Conservation (phyloP, 1,140 invertebrate genomes). For the Sarcophaga bullata region DNA sequence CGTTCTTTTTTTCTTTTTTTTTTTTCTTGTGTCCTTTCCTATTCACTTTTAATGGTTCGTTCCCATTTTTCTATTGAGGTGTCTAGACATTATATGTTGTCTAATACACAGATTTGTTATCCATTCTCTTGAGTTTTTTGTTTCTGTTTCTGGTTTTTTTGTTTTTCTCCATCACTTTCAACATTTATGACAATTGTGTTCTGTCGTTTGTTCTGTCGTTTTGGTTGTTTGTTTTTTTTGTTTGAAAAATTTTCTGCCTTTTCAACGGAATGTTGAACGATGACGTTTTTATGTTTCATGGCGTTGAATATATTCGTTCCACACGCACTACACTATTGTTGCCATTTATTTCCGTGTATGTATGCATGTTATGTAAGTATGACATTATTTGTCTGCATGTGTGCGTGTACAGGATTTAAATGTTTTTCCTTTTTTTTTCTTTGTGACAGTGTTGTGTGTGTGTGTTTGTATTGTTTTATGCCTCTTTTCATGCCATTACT, state of each 20-base stretch:
- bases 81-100: conserved; percentile 38
- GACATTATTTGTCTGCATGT: too few species aligned
- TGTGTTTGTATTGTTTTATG: not conserved
- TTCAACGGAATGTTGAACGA: not conserved
- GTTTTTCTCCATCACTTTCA: too few species aligned
- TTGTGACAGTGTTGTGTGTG: not conserved
- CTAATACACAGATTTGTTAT: conserved; percentile 36
- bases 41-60: conserved; percentile 32
- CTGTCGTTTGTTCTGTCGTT: not conserved
- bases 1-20: too few species aligned
- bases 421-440: too few species aligned
- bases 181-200: not conserved
- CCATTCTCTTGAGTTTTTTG: conserved; percentile 8
- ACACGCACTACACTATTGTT: not conserved
- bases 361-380: not conserved
- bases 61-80: conserved; percentile 4
- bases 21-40: not conserved
- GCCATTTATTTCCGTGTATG: not conserved
- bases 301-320: not conserved
- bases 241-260: conserved; percentile 1
- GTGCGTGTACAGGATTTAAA: too few species aligned
- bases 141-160: not conserved
- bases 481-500: not conserved
- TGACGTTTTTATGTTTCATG: not conserved
- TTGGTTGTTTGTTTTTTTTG: not conserved